These are phyloP conservation scores for Spea bombifrons DNA, from an alignment of 2,113 vertebrate species.

Conservation along the genomic window DNA sequence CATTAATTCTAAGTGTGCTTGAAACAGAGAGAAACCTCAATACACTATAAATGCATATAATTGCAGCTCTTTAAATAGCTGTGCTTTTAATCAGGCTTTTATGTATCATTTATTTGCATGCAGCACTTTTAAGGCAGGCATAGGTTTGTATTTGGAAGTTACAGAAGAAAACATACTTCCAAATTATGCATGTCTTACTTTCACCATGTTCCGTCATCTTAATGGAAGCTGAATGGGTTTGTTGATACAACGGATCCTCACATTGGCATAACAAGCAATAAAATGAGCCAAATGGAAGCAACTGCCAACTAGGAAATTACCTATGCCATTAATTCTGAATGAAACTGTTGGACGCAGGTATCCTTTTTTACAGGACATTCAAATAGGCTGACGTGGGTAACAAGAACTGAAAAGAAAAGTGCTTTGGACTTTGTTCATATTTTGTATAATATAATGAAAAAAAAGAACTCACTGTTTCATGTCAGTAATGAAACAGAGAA, in stretches of 20 bases:
- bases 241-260: slow-evolving; percentile 43
- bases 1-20: too few species aligned
- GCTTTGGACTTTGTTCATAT: neutral
- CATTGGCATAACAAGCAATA: slow-evolving; percentile 21
- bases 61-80: neutral
- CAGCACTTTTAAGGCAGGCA: slow-evolving; percentile 11
- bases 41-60: neutral
- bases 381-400: slow-evolving; percentile 16
- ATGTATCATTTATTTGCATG: slow-evolving; percentile 12
- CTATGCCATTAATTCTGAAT: slow-evolving; percentile 33
- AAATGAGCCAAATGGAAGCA: slow-evolving; percentile 26
- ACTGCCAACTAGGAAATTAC: slow-evolving; percentile 38
- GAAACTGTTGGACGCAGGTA: slow-evolving; percentile 30
- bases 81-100: neutral
- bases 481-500: slow-evolving; percentile 6
- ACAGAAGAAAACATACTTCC: slow-evolving; percentile 31
- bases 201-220: slow-evolving; percentile 39
- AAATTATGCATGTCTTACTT: slow-evolving; percentile 35
- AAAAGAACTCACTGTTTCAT: slow-evolving; percentile 5
- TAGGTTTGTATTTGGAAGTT: slow-evolving; percentile 23
- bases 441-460: slow-evolving; percentile 24
- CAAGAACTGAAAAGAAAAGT: neutral
- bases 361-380: slow-evolving; percentile 9
- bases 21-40: too few species aligned
- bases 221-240: slow-evolving; percentile 36